These are phyloP conservation scores for Fragum fragum DNA, from an alignment of 2,888 invertebrate genomes.

Conservation along the genomic window DNA sequence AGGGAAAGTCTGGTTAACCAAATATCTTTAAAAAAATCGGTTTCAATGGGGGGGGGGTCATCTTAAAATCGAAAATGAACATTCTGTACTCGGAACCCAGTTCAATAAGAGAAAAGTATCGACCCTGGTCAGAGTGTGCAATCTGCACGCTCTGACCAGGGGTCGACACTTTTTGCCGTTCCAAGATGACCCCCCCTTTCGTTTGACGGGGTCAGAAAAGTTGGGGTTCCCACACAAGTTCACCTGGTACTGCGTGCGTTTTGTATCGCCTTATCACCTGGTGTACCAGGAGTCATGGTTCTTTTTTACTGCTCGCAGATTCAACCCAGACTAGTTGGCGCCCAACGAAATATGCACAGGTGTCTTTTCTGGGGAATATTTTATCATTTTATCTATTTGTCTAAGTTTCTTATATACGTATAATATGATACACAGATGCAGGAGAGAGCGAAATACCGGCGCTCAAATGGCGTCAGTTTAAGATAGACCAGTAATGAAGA, in stretches of 20 bases:
- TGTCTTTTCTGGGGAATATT: slow-evolving; percentile 56
- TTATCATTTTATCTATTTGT: slow-evolving; percentile 67
- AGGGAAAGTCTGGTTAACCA: no score
- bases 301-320: slow-evolving; percentile 54
- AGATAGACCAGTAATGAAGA: slow-evolving; percentile 47
- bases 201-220: no score
- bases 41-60: no score
- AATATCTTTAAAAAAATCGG: no score
- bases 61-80: no score
- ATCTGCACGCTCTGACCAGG: no score
- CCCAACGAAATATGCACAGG: slow-evolving; percentile 63
- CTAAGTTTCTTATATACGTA: slow-evolving; percentile 58
- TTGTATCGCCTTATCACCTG: slow-evolving; percentile 48
- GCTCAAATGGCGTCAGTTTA: slow-evolving; percentile 44
- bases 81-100: no score
- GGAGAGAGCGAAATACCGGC: slow-evolving; percentile 5
- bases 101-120: no score
- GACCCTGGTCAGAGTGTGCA: no score
- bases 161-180: no score
- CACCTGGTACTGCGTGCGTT: slow-evolving; percentile 23
- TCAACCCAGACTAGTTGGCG: slow-evolving; percentile 56
- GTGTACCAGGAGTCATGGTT: slow-evolving; percentile 10
- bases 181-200: no score
- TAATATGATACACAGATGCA: slow-evolving; percentile 64
- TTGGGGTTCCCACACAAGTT: slow-evolving; percentile 19